Conservation (phyloP, 2,113 vertebrate species). For the Eulemur rufifrons region DNA sequence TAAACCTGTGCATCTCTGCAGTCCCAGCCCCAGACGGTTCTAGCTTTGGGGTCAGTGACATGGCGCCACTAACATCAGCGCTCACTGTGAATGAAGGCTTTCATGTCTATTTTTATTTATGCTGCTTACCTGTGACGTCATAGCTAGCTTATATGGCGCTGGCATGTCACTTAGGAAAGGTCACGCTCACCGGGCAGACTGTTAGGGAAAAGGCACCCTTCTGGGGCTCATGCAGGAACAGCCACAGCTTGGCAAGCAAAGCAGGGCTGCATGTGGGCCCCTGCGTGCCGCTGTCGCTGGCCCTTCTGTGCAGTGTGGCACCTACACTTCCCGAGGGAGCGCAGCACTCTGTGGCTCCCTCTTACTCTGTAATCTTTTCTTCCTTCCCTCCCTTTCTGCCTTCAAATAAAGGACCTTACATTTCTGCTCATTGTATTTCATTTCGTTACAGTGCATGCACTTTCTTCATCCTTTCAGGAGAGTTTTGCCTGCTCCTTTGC, state of each 20-base stretch:
- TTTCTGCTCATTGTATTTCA: neutral
- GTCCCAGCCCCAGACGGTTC: neutral
- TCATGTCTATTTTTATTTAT: neutral
- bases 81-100: neutral
- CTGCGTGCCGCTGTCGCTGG: neutral
- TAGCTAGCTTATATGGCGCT: neutral
- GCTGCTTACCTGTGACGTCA: neutral
- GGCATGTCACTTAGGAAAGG: neutral
- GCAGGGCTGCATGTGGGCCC: neutral
- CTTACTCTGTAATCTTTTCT: neutral
- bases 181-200: neutral
- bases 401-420: neutral
- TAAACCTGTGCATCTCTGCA: neutral
- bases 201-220: neutral
- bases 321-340: neutral
- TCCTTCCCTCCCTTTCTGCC: neutral
- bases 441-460: neutral
- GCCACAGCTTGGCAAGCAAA: neutral
- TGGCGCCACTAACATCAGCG: neutral
- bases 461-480: neutral
- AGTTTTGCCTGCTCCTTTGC: neutral
- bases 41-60: neutral
- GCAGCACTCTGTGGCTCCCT: fast-evolving
- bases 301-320: neutral
- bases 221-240: neutral